Conservation (phyloP, 2,113 vertebrate genomes). For the Varanus salvator region DNA sequence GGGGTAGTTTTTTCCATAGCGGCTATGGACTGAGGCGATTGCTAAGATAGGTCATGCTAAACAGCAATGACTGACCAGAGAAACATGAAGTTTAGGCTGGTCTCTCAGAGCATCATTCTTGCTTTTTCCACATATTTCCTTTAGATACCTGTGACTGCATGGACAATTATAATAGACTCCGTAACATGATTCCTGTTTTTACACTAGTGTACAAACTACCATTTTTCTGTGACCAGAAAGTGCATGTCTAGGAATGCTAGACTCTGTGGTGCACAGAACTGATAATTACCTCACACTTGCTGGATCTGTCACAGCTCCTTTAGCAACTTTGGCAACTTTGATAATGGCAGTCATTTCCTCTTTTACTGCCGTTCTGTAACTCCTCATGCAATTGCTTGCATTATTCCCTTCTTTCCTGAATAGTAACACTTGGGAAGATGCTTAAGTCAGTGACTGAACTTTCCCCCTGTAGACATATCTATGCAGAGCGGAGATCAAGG, state of each 20-base stretch:
- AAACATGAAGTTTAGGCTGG: background rate
- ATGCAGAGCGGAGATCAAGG: background rate
- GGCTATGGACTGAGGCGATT: background rate
- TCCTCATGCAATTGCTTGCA: constrained; percentile 5
- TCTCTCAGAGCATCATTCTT: background rate
- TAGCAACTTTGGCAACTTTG: constrained; percentile 6
- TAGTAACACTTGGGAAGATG: background rate
- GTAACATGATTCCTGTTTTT: background rate
- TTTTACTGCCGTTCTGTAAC: constrained; percentile 15
- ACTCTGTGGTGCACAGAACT: background rate
- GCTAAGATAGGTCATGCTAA: background rate
- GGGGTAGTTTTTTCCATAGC: background rate
- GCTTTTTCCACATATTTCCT: background rate
- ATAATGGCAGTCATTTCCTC: constrained; percentile 7
- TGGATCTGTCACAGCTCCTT: constrained; percentile 3
- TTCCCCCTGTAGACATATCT: background rate
- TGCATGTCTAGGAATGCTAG: background rate
- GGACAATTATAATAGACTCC: background rate
- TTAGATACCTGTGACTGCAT: background rate
- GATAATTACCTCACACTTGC: background rate
- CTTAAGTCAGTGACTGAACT: background rate
- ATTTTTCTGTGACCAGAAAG: constrained; percentile 1
- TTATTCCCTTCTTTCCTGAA: constrained; percentile 6
- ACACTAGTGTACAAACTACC: background rate
- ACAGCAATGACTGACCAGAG: background rate